A percentile compares a stretch with the other conserved stretches of the same genome.
Conservation (phyloP, 2,797 vertebrate genomes). For the Chelon labrosus region DNA sequence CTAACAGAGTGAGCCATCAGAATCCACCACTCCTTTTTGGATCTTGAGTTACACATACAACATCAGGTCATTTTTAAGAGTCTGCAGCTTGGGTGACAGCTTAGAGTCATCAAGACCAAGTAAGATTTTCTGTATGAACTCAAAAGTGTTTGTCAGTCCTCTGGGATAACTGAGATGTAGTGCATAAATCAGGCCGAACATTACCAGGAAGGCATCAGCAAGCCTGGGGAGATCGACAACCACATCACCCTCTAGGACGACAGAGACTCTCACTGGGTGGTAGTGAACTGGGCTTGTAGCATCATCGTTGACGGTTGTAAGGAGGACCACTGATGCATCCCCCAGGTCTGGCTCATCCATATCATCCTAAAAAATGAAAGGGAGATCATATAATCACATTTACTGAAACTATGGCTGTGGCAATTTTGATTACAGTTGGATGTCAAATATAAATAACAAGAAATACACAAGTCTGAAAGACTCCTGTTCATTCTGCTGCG, state of each 20-base stretch:
- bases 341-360: too few species aligned
- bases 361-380: constrained; percentile 9
- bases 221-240: constrained; percentile 17
- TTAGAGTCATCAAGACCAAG: constrained; percentile 48
- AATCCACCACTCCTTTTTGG: too few species aligned
- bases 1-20: neutral
- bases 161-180: constrained; percentile 41
- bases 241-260: neutral
- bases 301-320: too few species aligned
- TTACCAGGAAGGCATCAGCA: constrained; percentile 49
- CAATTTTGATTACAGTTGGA: too few species aligned
- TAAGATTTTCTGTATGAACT: constrained; percentile 50
- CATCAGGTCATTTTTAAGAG: too few species aligned
- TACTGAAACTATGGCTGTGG: too few species aligned
- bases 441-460: too few species aligned
- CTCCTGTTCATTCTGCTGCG: neutral
- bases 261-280: too few species aligned
- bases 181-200: constrained; percentile 44
- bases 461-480: neutral
- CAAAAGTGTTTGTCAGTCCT: constrained; percentile 42
- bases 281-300: too few species aligned
- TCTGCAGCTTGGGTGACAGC: constrained; percentile 36
- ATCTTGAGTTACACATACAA: too few species aligned
- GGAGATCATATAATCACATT: neutral
- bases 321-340: too few species aligned